Evolutionary conservation across 1,140 invertebrate species (phyloP).

Genomic region (Maconellicoccus hirsutus): DNA sequence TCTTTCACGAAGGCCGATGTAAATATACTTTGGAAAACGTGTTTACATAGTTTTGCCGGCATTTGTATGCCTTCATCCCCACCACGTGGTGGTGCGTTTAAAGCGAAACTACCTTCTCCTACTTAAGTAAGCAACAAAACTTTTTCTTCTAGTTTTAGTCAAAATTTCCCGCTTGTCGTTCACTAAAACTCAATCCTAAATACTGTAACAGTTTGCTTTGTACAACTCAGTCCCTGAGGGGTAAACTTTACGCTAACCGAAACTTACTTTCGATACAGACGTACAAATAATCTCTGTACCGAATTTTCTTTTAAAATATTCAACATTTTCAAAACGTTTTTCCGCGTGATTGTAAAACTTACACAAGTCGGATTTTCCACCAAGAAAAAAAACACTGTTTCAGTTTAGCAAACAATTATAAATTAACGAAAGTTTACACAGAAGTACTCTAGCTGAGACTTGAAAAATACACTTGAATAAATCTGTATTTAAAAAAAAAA

Average conservation of each 20-base stretch:
- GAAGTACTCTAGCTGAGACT: too few relatives aligned
- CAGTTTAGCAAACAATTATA: too few relatives aligned
- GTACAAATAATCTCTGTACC: constrained; percentile 9
- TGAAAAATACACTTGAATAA: too few relatives aligned
- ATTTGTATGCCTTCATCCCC: background rate
- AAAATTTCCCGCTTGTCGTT: background rate
- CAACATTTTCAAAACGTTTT: constrained; percentile 9
- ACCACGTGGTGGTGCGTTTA: background rate
- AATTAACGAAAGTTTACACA: too few relatives aligned
- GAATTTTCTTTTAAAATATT: constrained; percentile 1
- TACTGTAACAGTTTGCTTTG: constrained; percentile 4
- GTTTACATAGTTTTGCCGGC: background rate
- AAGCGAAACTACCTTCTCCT: background rate
- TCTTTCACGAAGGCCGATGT: constrained; percentile 7
- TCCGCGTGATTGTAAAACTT: background rate
- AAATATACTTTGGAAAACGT: constrained; percentile 4
- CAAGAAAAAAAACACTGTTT: too few relatives aligned
- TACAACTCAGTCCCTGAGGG: background rate
- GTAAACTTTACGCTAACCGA: background rate
- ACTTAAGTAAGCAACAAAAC: background rate
- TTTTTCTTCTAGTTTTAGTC: background rate
- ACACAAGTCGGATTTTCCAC: background rate
- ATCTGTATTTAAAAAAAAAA: too few relatives aligned
- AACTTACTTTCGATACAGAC: constrained; percentile 4
- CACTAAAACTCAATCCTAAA: background rate